Conservation (phyloP, 2,888 invertebrate genomes). For the Ophion obscuratus region DNA sequence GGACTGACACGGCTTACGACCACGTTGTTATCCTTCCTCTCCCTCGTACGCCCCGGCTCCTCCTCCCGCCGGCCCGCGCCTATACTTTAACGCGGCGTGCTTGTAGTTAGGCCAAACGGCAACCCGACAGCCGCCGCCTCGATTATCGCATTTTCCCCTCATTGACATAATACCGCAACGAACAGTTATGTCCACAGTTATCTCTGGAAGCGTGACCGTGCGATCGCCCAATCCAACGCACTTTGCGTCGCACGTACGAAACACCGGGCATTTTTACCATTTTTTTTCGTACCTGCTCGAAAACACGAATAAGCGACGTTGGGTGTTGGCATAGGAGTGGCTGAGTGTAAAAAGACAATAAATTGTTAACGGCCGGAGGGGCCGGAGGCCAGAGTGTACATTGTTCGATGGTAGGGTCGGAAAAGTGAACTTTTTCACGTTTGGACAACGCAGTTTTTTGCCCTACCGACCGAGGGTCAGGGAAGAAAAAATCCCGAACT, state of each 20-base stretch:
- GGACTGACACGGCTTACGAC: conserved; percentile 50
- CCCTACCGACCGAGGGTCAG: not conserved
- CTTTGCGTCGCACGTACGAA: not conserved
- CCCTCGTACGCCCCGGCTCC: not conserved
- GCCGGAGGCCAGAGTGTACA: not conserved
- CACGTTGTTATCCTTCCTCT: conserved; percentile 45
- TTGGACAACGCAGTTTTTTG: not conserved
- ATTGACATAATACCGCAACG: not conserved
- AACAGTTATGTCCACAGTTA: not conserved
- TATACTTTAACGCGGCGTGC: not conserved
- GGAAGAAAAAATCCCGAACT: not conserved
- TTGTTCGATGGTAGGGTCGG: not conserved
- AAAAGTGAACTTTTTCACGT: not conserved
- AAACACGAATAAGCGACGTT: no score
- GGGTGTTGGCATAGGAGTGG: no score
- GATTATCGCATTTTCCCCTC: not conserved
- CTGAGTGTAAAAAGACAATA: not conserved
- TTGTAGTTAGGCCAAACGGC: not conserved
- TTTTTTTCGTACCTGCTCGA: not conserved
- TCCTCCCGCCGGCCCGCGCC: not conserved
- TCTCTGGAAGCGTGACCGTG: not conserved
- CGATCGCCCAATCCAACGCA: not conserved
- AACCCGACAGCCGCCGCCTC: not conserved
- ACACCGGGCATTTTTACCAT: not conserved
- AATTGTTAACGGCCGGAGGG: not conserved